Evolutionary conservation across 1,140 invertebrate genomes (phyloP).

Genomic region (Myzus persicae): DNA sequence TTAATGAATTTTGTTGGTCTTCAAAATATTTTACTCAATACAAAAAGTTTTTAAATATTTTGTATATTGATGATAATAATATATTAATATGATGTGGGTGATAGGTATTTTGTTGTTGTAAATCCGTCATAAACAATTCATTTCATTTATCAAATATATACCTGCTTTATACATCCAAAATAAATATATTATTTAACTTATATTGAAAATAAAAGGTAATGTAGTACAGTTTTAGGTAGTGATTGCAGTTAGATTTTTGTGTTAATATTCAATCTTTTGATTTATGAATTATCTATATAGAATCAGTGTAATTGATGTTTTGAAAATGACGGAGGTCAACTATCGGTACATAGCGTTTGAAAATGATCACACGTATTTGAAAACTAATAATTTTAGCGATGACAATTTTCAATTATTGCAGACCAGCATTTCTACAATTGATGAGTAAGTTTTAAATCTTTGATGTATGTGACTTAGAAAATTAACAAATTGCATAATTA

Average conservation of each 20-base stretch:
- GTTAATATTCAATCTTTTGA: background rate
- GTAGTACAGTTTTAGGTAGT: background rate
- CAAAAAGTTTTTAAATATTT: background rate
- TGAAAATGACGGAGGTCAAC: constrained; percentile 2
- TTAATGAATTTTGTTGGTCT: background rate
- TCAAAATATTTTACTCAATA: background rate
- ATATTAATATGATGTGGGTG: background rate
- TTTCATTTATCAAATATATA: background rate
- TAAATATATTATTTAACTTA: background rate
- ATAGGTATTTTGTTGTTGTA: background rate
- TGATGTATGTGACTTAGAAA: background rate
- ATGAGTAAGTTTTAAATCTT: background rate
- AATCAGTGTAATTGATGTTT: background rate
- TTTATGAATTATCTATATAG: background rate
- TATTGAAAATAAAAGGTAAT: constrained; percentile 11
- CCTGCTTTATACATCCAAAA: background rate
- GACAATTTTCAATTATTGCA: background rate
- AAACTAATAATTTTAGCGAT: background rate
- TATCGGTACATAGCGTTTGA: constrained; percentile 29
- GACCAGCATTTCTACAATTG: background rate
- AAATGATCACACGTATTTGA: constrained; percentile 42
- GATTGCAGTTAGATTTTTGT: background rate
- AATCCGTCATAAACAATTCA: background rate
- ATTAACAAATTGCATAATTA: no score
- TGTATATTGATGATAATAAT: background rate